Conservation (phyloP, 2,888 invertebrate species). For the Erebia palarica region DNA sequence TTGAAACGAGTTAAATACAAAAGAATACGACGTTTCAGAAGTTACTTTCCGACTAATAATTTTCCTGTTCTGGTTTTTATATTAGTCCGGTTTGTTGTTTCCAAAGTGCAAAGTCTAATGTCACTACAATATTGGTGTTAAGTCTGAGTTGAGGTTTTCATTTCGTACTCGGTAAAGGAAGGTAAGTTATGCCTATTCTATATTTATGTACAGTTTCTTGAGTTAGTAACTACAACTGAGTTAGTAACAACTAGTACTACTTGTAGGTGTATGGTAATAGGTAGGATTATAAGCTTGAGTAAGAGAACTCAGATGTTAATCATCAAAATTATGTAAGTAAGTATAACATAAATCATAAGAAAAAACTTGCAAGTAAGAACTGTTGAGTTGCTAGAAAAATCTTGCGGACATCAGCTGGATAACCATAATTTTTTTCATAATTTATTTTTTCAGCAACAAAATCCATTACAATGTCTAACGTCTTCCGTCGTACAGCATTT, state of each 20-base stretch:
- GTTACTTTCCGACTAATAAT: background rate
- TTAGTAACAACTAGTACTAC: too few relatives aligned
- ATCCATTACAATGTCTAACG: conserved; percentile 47
- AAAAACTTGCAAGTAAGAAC: too few relatives aligned
- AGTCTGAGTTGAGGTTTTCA: background rate
- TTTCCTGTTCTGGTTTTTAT: conserved; percentile 4
- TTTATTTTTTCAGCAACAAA: conserved; percentile 17
- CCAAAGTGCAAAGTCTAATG: conserved; percentile 2
- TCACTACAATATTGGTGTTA: background rate
- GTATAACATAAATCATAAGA: too few relatives aligned
- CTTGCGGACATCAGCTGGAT: too few relatives aligned
- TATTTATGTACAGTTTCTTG: too few relatives aligned
- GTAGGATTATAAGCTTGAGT: too few relatives aligned
- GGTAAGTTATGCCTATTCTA: background rate
- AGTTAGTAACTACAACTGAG: too few relatives aligned
- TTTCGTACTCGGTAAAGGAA: background rate
- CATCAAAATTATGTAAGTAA: too few relatives aligned
- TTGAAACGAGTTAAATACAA: background rate
- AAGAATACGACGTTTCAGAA: background rate
- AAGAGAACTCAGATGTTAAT: too few relatives aligned
- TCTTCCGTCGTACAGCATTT: conserved; percentile 48
- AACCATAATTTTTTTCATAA: background rate
- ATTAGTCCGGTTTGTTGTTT: conserved; percentile 4
- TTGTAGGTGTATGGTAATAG: too few relatives aligned
- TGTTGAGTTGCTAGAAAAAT: too few relatives aligned